Evolutionary conservation across 1,140 invertebrate species (phyloP), one percentile per base, ranked within the genome.

Genomic region (Papilio polyxenes): DNA sequence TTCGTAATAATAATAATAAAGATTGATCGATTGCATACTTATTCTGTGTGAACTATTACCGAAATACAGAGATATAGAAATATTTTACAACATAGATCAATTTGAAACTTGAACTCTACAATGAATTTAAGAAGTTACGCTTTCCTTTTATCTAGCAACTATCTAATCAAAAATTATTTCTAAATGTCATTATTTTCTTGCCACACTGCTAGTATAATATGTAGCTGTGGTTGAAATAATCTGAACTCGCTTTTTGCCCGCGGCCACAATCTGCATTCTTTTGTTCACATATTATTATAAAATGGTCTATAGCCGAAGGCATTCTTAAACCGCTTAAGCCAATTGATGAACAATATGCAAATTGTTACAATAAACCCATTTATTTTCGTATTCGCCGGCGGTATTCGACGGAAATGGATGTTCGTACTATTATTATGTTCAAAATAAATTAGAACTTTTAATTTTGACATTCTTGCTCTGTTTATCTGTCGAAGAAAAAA

Each of bases 301-400:
- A 77, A 37, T 31, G 65, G 31, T 72, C 75, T 56, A 53, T 51
- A 53, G 20, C 75, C 48, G 20, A 56, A 53, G 75, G 75, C 75
- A 77, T 31, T 76, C n/a, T 76, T 77, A 53, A 56, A 77, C 48
- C 48, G n/a, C 53, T 77, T 23, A 77, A 49, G 23, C 48, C 75
- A 77, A 77, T 51, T 53, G 49, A 77, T 51, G 75, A 51, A 77
- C 75, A 77, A 77, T 77, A 49, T 77, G 65, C 31, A 72, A 72
- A 72, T 72, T 72, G 31, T 72, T 72, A 13, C 17, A 72, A 72
- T 72, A 72, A 72, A 31, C 65, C 65, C 13, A 72, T 37, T 72
- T 17, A 72, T 72, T 72, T 72, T 15, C 13, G 23, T 7, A 72
- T 72, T 77, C 10, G n/a, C 49, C 20, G 49, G 20, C 49, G 75